Conservation (phyloP, 2,113 vertebrate genomes). For the Epinephelus fuscoguttatus region DNA sequence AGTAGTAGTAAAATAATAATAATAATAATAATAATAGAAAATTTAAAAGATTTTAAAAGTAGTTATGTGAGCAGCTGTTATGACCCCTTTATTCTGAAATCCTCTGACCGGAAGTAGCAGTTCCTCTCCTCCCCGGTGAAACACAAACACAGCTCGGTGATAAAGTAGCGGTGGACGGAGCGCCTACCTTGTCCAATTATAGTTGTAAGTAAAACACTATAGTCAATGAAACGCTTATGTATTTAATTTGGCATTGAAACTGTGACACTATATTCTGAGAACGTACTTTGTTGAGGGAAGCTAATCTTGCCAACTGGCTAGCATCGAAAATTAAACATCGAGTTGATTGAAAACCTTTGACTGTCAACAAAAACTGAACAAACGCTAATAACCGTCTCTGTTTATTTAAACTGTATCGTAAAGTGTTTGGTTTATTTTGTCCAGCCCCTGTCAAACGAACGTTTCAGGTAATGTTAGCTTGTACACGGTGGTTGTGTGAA, state of each 20-base stretch:
- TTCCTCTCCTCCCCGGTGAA: not conserved
- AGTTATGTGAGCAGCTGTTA: not conserved
- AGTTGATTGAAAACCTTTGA: not conserved
- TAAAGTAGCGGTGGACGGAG: not conserved
- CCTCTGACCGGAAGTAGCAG: not conserved
- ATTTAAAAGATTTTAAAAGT: too few relatives aligned
- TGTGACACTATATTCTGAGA: not conserved
- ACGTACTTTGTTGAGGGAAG: accelerated
- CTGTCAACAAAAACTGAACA: not conserved
- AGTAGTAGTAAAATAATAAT: not conserved
- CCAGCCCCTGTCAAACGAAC: not conserved
- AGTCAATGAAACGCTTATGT: accelerated
- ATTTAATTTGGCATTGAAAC: not conserved
- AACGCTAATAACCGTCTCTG: not conserved
- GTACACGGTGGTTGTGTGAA: not conserved
- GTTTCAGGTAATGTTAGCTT: not conserved
- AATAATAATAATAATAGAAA: too few relatives aligned
- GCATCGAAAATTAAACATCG: not conserved
- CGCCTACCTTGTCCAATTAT: not conserved
- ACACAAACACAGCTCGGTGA: not conserved
- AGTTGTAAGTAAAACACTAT: conserved; percentile 8
- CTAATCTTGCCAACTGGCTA: conserved; percentile 20
- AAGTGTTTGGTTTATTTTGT: not conserved
- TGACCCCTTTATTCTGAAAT: conserved; percentile 33
- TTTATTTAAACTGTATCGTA: not conserved